Evolutionary conservation across 2,888 invertebrate species (phyloP), one percentile per base, ranked within the genome.

Genomic region (Hemaris fuciformis): DNA sequence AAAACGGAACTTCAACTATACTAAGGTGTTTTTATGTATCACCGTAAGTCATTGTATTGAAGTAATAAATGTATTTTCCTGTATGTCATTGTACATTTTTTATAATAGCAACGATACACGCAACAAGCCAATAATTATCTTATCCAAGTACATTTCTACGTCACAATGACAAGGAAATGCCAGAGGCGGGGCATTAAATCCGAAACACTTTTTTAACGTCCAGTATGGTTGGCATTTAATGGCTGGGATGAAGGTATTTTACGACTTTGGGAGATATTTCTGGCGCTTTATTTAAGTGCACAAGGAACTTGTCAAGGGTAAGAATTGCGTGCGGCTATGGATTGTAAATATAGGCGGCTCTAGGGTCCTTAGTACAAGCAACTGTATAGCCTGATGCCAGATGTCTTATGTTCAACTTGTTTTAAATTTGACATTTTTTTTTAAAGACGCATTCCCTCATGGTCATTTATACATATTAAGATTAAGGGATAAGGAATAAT

Each of bases 131-230:
- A 70, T 76, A 76, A 83, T 80, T 80, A 74, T 73, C 62, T 68
- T 66, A 65, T 15, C 23, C 68, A 68, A 66, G 74, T 66, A 69
- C 61, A 59, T 61, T 57, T 53, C 71, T 66, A 80, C 82, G 80
- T 82, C 80, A 85, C 75, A 81, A 81, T 81, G 69, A 77, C 75
- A 69, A 77, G 77, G 77, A 80, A 85, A 81, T 77, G 59, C 62
- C 64, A 66, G 65, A 64, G 64, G 64, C 63, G 64, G 38, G 64
- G 67, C 69, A 74, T 80, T 78, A 76, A 71, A 71, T 66, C n/a
- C 64, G 65, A 66, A 70, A 74, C 67, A 60, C 62, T 69, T 71
- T 72, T 73, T 76, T 66, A 74, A 74, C 70, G 69, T 68, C 61
- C 64, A 68, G 62, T 64, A 66, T 62, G 63, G 66, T 60, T 63